Conservation (phyloP, 2,888 invertebrate species). For the Agrochola lota region DNA sequence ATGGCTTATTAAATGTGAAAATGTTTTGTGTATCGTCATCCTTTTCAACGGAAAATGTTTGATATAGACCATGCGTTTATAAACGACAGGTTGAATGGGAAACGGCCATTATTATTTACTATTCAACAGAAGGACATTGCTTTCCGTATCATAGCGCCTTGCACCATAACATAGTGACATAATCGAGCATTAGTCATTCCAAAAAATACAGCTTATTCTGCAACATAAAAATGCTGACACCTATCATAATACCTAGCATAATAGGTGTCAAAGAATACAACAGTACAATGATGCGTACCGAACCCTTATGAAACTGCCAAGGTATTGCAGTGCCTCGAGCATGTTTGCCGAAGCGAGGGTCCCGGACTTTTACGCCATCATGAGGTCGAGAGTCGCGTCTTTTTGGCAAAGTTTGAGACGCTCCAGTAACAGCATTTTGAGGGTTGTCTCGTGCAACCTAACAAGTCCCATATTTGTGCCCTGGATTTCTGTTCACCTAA, state of each 20-base stretch:
- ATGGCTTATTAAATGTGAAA: constrained; percentile 10
- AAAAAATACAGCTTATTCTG: background rate
- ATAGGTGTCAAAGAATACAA: too few species aligned
- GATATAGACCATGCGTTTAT: background rate
- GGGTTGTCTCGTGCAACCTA: too few species aligned
- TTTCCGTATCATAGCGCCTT: background rate
- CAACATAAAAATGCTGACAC: background rate
- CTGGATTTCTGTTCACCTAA: too few species aligned
- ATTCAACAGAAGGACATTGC: background rate
- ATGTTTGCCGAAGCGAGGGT: too few species aligned
- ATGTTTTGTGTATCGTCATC: background rate
- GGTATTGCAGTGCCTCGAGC: too few species aligned
- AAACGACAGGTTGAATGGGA: background rate
- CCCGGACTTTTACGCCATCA: too few species aligned
- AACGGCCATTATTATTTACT: background rate
- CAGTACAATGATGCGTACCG: too few species aligned
- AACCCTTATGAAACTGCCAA: too few species aligned
- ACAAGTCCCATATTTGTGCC: too few species aligned
- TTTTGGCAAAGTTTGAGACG: too few species aligned
- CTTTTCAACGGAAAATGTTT: background rate
- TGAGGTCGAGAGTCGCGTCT: too few species aligned
- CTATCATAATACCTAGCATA: background rate
- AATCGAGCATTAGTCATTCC: background rate
- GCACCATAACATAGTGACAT: background rate
- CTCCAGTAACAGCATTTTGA: too few species aligned